A percentile compares a stretch with the other conserved stretches of the same genome.
Conservation (phyloP, 2,888 invertebrate species). For the Campoplex capitator region DNA sequence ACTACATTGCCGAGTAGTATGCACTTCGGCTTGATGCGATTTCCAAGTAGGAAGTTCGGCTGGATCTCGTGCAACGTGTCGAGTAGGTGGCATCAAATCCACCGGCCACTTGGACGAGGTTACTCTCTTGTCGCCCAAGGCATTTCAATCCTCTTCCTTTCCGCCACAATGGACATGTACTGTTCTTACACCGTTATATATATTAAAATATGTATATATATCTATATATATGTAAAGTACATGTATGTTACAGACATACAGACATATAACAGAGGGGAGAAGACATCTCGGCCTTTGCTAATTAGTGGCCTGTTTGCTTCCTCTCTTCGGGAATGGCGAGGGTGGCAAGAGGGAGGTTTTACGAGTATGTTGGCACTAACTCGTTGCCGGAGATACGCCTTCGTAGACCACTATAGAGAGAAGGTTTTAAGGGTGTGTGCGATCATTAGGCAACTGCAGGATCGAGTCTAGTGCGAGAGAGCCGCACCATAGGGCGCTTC, state of each 20-base stretch:
- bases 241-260: constrained; percentile 22
- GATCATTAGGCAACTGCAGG: constrained; percentile 71
- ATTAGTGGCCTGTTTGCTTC: constrained; percentile 75
- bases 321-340: constrained; percentile 55
- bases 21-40: constrained; percentile 71
- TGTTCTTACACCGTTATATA: constrained; percentile 17
- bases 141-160: constrained; percentile 49
- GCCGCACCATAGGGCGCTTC: constrained; percentile 29
- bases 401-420: constrained; percentile 62
- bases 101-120: constrained; percentile 55
- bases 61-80: constrained; percentile 67
- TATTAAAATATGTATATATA: background rate
- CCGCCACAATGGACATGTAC: constrained; percentile 35
- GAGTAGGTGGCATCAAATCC: constrained; percentile 63
- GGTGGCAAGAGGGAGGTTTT: constrained; percentile 4
- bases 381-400: constrained; percentile 73
- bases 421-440: constrained; percentile 70
- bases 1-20: constrained; percentile 63
- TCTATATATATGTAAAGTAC: constrained; percentile 21
- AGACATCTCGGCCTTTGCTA: constrained; percentile 74
- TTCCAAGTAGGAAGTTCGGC: constrained; percentile 74
- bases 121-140: constrained; percentile 51
- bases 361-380: constrained; percentile 69
- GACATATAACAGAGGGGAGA: constrained; percentile 40
- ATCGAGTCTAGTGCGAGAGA: constrained; percentile 43